phyloP scores from a whole-genome alignment of 23 tunicate genomes.

The Pegea sp. region DNA sequence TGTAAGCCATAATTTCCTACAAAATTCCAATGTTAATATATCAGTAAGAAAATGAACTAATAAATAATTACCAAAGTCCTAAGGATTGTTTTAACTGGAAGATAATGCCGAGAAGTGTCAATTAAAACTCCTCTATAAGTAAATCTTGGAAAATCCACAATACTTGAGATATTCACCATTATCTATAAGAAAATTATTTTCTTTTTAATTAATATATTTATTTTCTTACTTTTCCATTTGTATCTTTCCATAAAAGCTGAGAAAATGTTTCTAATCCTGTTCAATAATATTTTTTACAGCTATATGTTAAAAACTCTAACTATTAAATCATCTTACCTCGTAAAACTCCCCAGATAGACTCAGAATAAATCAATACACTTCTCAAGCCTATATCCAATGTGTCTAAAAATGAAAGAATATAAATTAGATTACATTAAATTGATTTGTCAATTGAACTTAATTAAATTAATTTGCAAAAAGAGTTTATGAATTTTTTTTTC shows the following conservation, averaged over 20 bases:
- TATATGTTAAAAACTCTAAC: not conserved
- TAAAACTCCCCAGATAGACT: constrained; percentile 75
- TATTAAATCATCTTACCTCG: constrained; percentile 28
- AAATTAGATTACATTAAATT: too few relatives aligned
- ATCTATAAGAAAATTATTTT: constrained; percentile 19
- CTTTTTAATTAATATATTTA: too few relatives aligned
- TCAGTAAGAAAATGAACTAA: not conserved
- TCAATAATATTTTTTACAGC: not conserved
- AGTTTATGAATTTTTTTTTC: too few relatives aligned
- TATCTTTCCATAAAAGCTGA: constrained; percentile 42
- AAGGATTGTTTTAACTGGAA: constrained; percentile 18
- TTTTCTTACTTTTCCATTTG: constrained; percentile 32
- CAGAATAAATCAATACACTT: constrained; percentile 9
- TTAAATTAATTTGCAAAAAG: not conserved
- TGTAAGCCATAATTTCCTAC: not conserved
- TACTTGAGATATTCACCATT: constrained; percentile 11
- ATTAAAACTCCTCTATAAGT: constrained; percentile 29
- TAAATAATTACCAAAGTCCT: constrained; percentile 11
- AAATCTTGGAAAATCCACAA: constrained; percentile 30
- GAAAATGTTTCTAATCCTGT: constrained; percentile 75
- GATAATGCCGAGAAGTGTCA: constrained; percentile 58
- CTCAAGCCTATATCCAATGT: too few relatives aligned
- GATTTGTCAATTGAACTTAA: not conserved
- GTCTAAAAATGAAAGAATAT: too few relatives aligned
- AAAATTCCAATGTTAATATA: not conserved